Evolutionary conservation across 2,888 invertebrate species (phyloP).

Genomic region (Acanthococcus lagerstroemiae): DNA sequence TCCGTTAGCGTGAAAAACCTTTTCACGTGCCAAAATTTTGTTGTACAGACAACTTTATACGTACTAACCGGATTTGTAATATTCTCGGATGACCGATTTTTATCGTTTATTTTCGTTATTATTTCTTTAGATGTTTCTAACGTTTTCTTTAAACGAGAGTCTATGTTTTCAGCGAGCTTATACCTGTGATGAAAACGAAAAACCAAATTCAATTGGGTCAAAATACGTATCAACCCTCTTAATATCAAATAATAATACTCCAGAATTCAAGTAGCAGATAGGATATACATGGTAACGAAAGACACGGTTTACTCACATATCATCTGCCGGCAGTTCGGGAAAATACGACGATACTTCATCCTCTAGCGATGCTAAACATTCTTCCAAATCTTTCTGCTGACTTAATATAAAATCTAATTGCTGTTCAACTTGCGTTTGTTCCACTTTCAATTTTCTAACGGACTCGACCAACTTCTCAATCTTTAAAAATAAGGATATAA

Average conservation of each 20-base stretch:
- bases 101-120: constrained; percentile 24
- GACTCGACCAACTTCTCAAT: constrained; percentile 21
- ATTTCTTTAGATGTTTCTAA: constrained; percentile 24
- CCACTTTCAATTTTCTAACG: constrained; percentile 2
- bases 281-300: too few relatives aligned
- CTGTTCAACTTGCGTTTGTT: constrained; percentile 22
- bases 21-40: too few relatives aligned
- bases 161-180: constrained; percentile 21
- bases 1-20: neutral
- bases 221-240: too few relatives aligned
- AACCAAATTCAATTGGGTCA: too few relatives aligned
- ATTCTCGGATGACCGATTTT: constrained; percentile 19
- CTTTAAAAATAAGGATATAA: neutral
- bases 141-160: constrained; percentile 13
- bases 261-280: too few relatives aligned
- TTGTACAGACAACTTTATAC: too few relatives aligned
- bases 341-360: constrained; percentile 24
- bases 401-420: constrained; percentile 23
- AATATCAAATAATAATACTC: too few relatives aligned
- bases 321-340: constrained; percentile 19
- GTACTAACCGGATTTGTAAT: constrained; percentile 14
- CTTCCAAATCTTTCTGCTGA: constrained; percentile 26
- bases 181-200: too few relatives aligned
- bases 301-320: constrained; percentile 17
- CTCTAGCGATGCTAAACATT: constrained; percentile 9